phyloP scores from a whole-genome alignment of 2,888 invertebrate species.

The Oscheius myriophilus region DNA sequence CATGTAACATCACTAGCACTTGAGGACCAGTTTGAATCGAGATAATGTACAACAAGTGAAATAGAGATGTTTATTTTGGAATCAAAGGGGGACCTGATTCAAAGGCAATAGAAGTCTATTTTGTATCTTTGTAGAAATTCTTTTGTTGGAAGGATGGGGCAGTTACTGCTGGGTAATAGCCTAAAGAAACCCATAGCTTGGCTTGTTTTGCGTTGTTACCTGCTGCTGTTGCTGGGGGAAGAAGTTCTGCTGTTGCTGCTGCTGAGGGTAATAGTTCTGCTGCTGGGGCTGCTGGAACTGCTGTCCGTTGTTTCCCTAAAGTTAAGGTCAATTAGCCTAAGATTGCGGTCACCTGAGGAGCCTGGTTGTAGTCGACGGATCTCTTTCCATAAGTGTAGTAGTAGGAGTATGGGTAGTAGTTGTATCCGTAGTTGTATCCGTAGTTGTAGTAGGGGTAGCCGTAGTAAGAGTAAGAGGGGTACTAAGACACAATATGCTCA shows the following conservation, averaged over 20 bases:
- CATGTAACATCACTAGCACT: too few species aligned
- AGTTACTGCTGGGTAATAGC: conserved; percentile 8
- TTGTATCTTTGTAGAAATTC: not conserved
- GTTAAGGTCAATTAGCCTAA: not conserved
- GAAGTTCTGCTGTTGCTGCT: conserved; percentile 4
- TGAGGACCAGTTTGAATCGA: too few species aligned
- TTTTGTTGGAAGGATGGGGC: not conserved
- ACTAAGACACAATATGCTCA: conserved; percentile 25
- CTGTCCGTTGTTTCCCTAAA: not conserved
- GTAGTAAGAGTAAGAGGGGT: conserved; percentile 30
- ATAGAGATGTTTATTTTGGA: too few species aligned
- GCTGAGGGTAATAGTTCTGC: conserved; percentile 9
- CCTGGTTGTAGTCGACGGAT: conserved; percentile 32
- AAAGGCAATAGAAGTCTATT: too few species aligned
- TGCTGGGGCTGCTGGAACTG: conserved; percentile 12
- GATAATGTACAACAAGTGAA: too few species aligned
- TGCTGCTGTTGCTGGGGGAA: conserved; percentile 15
- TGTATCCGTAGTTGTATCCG: conserved; percentile 14
- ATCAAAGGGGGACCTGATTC: too few species aligned
- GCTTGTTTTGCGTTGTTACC: not conserved
- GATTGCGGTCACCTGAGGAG: conserved; percentile 2
- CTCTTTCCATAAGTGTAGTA: conserved; percentile 45
- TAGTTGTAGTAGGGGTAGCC: conserved; percentile 19
- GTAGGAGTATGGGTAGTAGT: conserved; percentile 42
- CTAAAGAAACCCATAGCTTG: not conserved